These are phyloP conservation scores for Drosophila stalkeri DNA, from an alignment of 2,888 invertebrate genomes.

Conservation along the genomic window DNA sequence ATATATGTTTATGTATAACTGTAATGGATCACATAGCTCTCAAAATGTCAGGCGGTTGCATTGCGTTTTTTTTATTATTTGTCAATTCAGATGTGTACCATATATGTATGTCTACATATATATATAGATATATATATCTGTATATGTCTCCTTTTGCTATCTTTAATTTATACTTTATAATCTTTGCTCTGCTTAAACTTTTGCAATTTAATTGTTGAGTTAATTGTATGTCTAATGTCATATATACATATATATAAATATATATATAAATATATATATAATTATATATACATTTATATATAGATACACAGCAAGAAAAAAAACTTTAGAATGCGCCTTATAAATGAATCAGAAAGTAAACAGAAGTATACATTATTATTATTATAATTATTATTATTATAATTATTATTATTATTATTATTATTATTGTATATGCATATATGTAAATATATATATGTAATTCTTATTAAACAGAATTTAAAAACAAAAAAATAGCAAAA, in stretches of 20 bases:
- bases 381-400: conserved; percentile 37
- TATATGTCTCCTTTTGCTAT: conserved; percentile 9
- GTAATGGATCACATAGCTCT: conserved; percentile 22
- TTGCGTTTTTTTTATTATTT: conserved; percentile 2
- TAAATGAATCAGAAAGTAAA: conserved; percentile 74
- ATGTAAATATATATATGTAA: conserved; percentile 48
- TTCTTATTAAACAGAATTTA: conserved; percentile 45
- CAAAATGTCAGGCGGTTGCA: conserved; percentile 14
- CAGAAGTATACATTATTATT: conserved; percentile 17
- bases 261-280: background rate
- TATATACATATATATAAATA: conserved; percentile 16
- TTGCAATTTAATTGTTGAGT: conserved; percentile 66
- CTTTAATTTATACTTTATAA: conserved; percentile 26
- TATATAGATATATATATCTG: conserved; percentile 5
- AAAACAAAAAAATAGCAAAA: conserved; percentile 63
- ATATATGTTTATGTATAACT: conserved; percentile 5
- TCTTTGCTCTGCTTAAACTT: conserved; percentile 46
- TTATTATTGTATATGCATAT: conserved; percentile 44
- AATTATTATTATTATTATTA: conserved; percentile 38
- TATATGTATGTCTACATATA: background rate
- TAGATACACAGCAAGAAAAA: conserved; percentile 36
- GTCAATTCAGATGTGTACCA: background rate
- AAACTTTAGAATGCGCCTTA: conserved; percentile 79
- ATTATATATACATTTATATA: conserved; percentile 18
- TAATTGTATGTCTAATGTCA: conserved; percentile 64